A percentile compares a stretch with the other conserved stretches of the same genome.
Evolutionary conservation across 2,113 vertebrate genomes (phyloP).

Genomic region (Tetraodon nigroviridis): DNA sequence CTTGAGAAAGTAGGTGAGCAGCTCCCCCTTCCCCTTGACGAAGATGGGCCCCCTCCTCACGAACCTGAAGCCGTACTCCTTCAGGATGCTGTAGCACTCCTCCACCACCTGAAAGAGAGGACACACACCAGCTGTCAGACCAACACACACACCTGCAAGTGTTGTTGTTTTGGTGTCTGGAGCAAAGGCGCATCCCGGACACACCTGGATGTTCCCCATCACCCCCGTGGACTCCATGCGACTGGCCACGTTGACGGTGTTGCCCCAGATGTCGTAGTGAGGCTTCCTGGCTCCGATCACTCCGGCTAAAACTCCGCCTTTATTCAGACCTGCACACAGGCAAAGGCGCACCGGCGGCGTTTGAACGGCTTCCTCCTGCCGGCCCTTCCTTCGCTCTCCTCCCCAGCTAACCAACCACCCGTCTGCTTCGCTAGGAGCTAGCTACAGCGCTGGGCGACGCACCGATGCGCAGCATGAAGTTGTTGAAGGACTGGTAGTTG

Average conservation of each 20-base stretch:
- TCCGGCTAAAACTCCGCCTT: constrained; percentile 89
- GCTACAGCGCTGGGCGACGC: constrained; percentile 46
- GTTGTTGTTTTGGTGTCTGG: too few relatives aligned
- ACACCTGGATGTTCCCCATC: constrained; percentile 97
- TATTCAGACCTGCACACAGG: constrained; percentile 82
- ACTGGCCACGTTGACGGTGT: constrained; percentile 96
- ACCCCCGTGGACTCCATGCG: constrained; percentile 96
- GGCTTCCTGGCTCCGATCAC: constrained; percentile 94
- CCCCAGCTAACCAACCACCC: too few relatives aligned
- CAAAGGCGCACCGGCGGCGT: too few relatives aligned
- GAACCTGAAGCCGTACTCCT: constrained; percentile 91
- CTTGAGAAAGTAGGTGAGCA: constrained; percentile 93
- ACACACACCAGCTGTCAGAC: neutral
- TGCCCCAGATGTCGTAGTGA: constrained; percentile 97
- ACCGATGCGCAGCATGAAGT: constrained; percentile 98
- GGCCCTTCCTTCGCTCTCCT: too few relatives aligned
- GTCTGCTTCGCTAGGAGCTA: too few relatives aligned
- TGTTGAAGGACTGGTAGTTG: constrained; percentile 99
- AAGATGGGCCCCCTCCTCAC: constrained; percentile 88
- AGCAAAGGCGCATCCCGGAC: too few relatives aligned
- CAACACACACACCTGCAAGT: too few relatives aligned
- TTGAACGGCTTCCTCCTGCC: neutral
- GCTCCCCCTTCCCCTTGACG: constrained; percentile 93
- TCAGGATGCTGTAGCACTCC: constrained; percentile 89
- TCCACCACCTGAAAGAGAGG: constrained; percentile 84